Evolutionary conservation across 2,888 invertebrate species (phyloP), one percentile per base, ranked within the genome.

Genomic region (Machimus rusticus): DNA sequence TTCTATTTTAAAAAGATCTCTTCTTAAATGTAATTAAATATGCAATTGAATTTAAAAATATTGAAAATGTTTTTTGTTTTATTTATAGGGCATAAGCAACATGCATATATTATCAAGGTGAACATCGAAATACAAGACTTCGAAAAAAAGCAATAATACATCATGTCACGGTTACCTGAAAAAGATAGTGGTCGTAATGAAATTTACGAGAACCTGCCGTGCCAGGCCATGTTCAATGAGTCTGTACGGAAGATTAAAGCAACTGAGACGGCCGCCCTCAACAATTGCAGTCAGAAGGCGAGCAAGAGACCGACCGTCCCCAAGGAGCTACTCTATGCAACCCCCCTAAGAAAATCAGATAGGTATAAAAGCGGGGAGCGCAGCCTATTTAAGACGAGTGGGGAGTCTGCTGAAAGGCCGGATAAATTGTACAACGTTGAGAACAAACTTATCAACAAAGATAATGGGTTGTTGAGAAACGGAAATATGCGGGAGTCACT

Each of bases 221-320:
- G 92, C 88, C 92, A 92, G 90, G 93, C 92, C 88, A 93, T 92
- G 93, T 92, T 91, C 89, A 92, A 92, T 90, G 93, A 92, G 89
- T 92, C 93, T 34, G 92, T 92, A 85, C 91, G 93, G 77, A 92
- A 92, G 89, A 93, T 92, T 87, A 93, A 92, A 89, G 14, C 82
- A 37, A 87, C 81, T 66, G 87, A 87, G 57, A 39, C 88, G 12
- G 34, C 39, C 3, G 66, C 90, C n/a, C 87, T 91, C 76, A 91
- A 91, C 86, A 90, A 91, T 87, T 90, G 90, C 89, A 79, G 31
- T 66, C 78, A 78, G 19, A 57, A 43, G 14, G 28, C 28, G 28
- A 16, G 14, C 89, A 88, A 90, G 89, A 88, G 89, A 89, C 34
- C 89, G 85, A 82, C 46, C 81, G n/a, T 91, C 90, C 90, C 92